phyloP scores from a whole-genome alignment of 2,797 vertebrate species.

The Dallia pectoralis region DNA sequence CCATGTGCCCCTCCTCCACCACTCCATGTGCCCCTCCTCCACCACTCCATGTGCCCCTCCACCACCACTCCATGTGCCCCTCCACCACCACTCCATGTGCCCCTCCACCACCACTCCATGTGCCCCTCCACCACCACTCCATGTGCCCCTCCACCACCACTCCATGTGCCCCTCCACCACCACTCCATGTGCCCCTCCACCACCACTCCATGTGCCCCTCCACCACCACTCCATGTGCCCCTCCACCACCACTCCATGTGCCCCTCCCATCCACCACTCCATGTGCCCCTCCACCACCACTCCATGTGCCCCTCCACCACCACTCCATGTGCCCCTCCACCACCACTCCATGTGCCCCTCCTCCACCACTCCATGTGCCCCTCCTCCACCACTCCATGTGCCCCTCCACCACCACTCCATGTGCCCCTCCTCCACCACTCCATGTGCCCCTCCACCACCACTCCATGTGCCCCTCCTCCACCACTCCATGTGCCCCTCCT shows the following conservation, averaged over 20 bases:
- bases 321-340: background rate
- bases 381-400: background rate
- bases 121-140: background rate
- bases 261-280: background rate
- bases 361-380: background rate
- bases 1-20: background rate
- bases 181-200: background rate
- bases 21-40: background rate
- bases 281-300: background rate
- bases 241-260: background rate
- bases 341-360: background rate
- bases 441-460: background rate
- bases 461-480: background rate
- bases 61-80: background rate
- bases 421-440: background rate
- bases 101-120: background rate
- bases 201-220: background rate
- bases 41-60: background rate
- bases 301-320: background rate
- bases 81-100: background rate
- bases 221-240: background rate
- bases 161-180: background rate
- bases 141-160: background rate
- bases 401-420: background rate
- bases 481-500: background rate